Evolutionary conservation across 2,797 vertebrate genomes (phyloP), one percentile per base, ranked within the genome.

Genomic region (Craterocephalus amniculus): DNA sequence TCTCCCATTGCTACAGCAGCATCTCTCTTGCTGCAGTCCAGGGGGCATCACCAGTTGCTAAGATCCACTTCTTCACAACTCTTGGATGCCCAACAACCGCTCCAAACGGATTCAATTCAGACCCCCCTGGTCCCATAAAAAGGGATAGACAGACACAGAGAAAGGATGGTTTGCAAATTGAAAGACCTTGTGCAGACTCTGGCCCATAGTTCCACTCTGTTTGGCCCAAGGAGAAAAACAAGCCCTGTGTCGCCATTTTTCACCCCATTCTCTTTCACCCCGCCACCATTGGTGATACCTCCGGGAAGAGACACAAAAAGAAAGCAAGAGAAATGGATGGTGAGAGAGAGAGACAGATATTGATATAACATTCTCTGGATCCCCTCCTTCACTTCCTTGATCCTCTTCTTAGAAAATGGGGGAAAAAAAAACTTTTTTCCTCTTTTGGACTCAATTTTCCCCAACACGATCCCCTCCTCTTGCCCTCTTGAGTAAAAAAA

Each of bases 41-140:
- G 83, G 80, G 54, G 76, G 82, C 79, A 89, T 86, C 85, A 61
- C 66, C 66, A 84, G 81, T 87, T 93, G 93, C 93, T 93, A 94
- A 91, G 91, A 86, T 86, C 83, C 86, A 81, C 87, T 83, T 87
- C 88, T 89, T 91, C 89, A 90, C 89, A 87, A 88, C 83, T 86
- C 86, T 91, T 83, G 86, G 89, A 93, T 81, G 81, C 80, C 82
- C 83, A 79, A 73, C 83, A 79, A 64, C 82, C 68, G 74, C 71
- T 76, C 79, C 78, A 75, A 82, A 85, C 77, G 70, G 60, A 87
- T 87, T 89, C 87, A 90, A 89, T 89, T 88, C 87, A 89, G 84
- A 87, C 76, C 80, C 83, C 76, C 79, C 56, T 55, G 77, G 72
- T 87, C 80, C 77, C 78, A 84, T 66, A 63, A 87, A 82, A 87